Evolutionary conservation across 2,113 vertebrate genomes (phyloP), one percentile per base, ranked within the genome.

Genomic region (Ovis aries): DNA sequence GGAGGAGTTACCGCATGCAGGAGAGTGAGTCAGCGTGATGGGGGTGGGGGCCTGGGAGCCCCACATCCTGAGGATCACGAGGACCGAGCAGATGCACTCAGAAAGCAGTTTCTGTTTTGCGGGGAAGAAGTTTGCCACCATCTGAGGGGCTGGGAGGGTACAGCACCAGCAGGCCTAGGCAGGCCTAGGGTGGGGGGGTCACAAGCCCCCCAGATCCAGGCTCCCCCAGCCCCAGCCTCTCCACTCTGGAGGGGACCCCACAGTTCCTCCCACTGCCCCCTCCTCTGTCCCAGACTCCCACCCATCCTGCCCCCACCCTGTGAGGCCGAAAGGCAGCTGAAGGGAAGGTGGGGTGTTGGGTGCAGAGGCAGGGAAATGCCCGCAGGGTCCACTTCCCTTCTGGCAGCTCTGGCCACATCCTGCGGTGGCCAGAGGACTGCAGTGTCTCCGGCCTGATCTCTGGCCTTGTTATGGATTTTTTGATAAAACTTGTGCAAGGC

Each of bases 1-100:
- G 31, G 2, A 55, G n/a, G 85, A 53, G 23, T 40, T 7, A 29
- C 36, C 6, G 2, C 0, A 0, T 3, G 13, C 31, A 23, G 31
- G 40, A 71, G 31, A 36, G 4, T 64, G 74, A 53, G 9, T 93
- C 83, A 78, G 83, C 17, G 1, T 2, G 25, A 15, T 6, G 17
- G 43, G 21, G 4, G 27, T 40, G 11, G 27, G 50, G 40, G 40
- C 40, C 84, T 1, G 6, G 40, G 17, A 40, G 57, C 83, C 91
- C 91, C 64, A 13, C 33, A 50, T 45, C 11, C 84, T 5, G 53
- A 52, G 17, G 92, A 48, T 62, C 85, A 88, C 14, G 0, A 86
- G 57, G 74, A 21, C 57, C 3, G 19, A 52, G 57, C 23, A 13
- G n/a, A 45, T 33, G 29, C 31, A 15, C 36, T 16, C 50, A 33